These are phyloP conservation scores for Hyperoplus immaculatus DNA, from an alignment of 2,797 vertebrate genomes.

Conservation along the genomic window DNA sequence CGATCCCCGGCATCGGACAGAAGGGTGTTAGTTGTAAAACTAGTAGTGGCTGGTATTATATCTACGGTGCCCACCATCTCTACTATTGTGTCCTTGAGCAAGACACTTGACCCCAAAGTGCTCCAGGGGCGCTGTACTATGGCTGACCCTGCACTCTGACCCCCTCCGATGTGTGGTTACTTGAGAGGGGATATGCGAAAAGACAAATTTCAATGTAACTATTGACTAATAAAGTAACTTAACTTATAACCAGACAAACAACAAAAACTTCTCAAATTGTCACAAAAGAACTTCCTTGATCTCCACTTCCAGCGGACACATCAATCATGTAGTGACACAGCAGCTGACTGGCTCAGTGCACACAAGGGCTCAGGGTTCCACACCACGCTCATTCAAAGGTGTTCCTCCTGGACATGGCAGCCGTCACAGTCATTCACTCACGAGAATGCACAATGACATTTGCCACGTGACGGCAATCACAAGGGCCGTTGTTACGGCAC, in stretches of 20 bases:
- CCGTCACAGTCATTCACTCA: conserved; percentile 67
- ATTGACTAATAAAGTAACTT: too few relatives aligned
- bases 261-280: neutral
- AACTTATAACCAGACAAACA: neutral
- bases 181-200: too few relatives aligned
- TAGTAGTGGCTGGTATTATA: too few relatives aligned
- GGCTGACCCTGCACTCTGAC: too few relatives aligned
- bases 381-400: conserved; percentile 55
- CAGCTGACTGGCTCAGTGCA: conserved; percentile 38
- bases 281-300: neutral
- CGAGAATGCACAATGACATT: conserved; percentile 60
- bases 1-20: too few relatives aligned
- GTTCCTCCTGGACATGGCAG: conserved; percentile 60
- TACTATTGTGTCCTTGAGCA: too few relatives aligned
- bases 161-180: too few relatives aligned
- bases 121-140: too few relatives aligned
- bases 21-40: too few relatives aligned
- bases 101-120: too few relatives aligned
- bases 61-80: too few relatives aligned
- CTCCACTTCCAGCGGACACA: conserved; percentile 1
- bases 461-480: conserved; percentile 62
- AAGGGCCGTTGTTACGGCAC: neutral
- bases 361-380: neutral
- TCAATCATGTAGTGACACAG: conserved; percentile 19
- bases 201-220: too few relatives aligned